phyloP scores from a whole-genome alignment of 2,888 invertebrate species.

The Cryptus viduatorius region DNA sequence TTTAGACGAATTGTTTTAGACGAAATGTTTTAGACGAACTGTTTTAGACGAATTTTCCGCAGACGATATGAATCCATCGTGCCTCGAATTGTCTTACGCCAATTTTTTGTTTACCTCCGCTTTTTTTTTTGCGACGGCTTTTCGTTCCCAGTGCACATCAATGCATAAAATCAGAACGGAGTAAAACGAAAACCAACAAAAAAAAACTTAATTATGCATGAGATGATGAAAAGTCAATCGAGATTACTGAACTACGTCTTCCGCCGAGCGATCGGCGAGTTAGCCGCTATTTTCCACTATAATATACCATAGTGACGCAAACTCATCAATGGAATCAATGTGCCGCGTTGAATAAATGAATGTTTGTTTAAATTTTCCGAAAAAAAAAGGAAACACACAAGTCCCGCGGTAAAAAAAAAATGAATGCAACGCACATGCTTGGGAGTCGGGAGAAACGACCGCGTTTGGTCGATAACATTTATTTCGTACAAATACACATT shows the following conservation, averaged over 20 bases:
- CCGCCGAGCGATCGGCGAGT: background rate
- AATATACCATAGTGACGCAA: background rate
- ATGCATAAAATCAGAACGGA: background rate
- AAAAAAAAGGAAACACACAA: background rate
- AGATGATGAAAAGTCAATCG: background rate
- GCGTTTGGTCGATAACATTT: constrained; percentile 52
- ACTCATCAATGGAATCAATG: constrained; percentile 26
- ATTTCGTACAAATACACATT: constrained; percentile 67
- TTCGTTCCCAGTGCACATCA: constrained; percentile 32
- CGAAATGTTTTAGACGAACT: no score
- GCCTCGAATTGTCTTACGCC: constrained; percentile 18
- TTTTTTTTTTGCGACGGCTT: constrained; percentile 6
- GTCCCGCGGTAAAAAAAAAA: constrained; percentile 37
- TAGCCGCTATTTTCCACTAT: constrained; percentile 15
- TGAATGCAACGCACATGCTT: constrained; percentile 58
- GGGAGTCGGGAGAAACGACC: constrained; percentile 42
- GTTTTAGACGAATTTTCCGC: no score
- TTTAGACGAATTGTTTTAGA: no score
- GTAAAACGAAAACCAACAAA: constrained; percentile 2
- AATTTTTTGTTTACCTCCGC: background rate
- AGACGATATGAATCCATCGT: no score
- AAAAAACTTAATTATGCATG: background rate
- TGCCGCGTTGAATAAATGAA: constrained; percentile 50
- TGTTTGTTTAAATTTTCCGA: constrained; percentile 49
- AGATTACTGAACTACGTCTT: constrained; percentile 8